Conservation (phyloP, 2,797 vertebrate species). For the Coluber constrictor region DNA sequence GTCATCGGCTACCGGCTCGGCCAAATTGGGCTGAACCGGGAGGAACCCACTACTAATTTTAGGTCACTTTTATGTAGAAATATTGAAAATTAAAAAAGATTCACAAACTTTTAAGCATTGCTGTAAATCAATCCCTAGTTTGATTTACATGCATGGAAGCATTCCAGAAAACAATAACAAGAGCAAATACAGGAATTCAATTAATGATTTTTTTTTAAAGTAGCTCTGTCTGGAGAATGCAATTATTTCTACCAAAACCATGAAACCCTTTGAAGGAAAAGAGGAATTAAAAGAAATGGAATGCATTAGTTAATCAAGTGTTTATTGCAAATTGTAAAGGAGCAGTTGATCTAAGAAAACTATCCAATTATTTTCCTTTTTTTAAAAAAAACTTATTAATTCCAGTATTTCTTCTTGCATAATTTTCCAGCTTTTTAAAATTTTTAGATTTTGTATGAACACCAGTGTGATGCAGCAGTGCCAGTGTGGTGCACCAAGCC, state of each 20-base stretch:
- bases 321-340: background rate
- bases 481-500: background rate
- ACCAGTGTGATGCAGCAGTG: background rate
- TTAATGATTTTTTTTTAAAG: background rate
- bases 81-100: background rate
- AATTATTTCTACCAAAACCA: background rate
- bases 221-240: background rate
- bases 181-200: background rate
- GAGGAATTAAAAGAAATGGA: background rate
- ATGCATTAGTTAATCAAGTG: background rate
- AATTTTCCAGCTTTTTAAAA: background rate
- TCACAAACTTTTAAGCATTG: background rate
- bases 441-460: background rate
- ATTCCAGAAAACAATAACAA: background rate
- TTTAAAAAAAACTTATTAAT: background rate
- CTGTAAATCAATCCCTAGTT: background rate
- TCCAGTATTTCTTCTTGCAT: background rate
- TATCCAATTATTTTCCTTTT: background rate
- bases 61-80: background rate
- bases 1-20: no score
- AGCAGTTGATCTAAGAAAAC: background rate
- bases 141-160: background rate
- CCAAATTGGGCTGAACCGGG: no score
- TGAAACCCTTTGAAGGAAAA: background rate
- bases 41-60: background rate